These are phyloP conservation scores for Bombyx mandarina DNA, from an alignment of 1,140 invertebrate genomes.

Conservation along the genomic window DNA sequence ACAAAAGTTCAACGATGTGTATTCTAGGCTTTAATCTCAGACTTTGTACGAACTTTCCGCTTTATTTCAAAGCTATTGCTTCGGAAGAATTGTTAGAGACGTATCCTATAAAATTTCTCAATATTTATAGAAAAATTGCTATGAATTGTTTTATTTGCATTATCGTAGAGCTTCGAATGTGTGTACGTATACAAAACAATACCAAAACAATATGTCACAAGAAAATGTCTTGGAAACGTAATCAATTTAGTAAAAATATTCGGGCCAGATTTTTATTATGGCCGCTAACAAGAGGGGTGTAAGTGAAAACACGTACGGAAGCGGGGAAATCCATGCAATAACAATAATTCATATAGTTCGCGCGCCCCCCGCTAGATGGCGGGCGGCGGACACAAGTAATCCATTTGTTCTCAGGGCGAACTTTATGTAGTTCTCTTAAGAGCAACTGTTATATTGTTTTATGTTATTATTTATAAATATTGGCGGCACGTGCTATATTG, in stretches of 20 bases:
- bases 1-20: no score
- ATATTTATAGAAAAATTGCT: no score
- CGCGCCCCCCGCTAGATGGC: conserved; percentile 63
- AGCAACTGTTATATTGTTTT: conserved; percentile 54
- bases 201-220: no score
- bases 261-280: conserved; percentile 53
- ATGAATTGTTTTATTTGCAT: no score
- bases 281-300: conserved; percentile 53
- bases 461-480: conserved; percentile 65
- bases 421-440: conserved; percentile 67
- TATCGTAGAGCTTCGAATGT: no score
- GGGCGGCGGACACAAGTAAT: conserved; percentile 63
- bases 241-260: conserved; percentile 53
- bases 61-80: no score
- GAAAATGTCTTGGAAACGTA: conserved; percentile 25
- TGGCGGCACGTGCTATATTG: conserved; percentile 27
- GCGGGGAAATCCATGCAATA: conserved; percentile 63
- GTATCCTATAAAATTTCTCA: no score
- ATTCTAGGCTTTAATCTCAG: no score
- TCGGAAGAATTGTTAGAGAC: no score
- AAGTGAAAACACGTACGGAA: conserved; percentile 62
- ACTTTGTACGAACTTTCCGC: no score
- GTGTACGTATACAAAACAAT: no score
- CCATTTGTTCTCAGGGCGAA: conserved; percentile 66
- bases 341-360: conserved; percentile 65